Evolutionary conservation across 2,888 invertebrate genomes (phyloP).

Genomic region (Chrysina gloriosa): DNA sequence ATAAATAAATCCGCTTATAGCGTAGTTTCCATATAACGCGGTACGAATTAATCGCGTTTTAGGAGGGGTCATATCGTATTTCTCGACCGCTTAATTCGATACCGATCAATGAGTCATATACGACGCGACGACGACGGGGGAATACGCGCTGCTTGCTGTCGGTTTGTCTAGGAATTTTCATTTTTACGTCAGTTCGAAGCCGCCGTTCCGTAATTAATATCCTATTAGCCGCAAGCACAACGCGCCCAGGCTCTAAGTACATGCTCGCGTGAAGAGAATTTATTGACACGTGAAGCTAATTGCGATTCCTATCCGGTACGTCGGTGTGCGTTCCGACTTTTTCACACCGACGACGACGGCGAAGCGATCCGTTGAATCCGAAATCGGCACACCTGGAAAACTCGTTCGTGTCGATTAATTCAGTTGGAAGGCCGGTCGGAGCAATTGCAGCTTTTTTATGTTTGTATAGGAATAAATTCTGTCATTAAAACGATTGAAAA

Average conservation of each 20-base stretch:
- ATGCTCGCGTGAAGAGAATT: slow-evolving; percentile 35
- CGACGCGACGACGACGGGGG: too few species aligned
- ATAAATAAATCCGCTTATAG: too few species aligned
- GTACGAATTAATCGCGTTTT: too few species aligned
- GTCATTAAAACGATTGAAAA: too few species aligned
- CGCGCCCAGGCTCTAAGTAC: slow-evolving; percentile 20
- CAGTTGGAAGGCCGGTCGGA: too few species aligned
- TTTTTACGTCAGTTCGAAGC: slow-evolving; percentile 28
- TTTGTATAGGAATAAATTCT: too few species aligned
- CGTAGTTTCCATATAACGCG: too few species aligned
- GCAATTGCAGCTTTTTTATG: neutral
- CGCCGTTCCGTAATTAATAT: slow-evolving; percentile 33
- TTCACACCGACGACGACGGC: neutral
- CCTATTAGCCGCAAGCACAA: slow-evolving; percentile 26
- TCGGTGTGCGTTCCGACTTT: neutral
- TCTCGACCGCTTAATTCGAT: slow-evolving; percentile 20
- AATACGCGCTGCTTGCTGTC: too few species aligned
- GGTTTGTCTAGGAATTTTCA: slow-evolving; percentile 28
- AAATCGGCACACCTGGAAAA: slow-evolving; percentile 4
- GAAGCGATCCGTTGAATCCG: slow-evolving; percentile 1
- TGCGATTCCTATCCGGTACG: slow-evolving; percentile 20
- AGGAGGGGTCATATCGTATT: slow-evolving; percentile 19
- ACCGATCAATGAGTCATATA: slow-evolving; percentile 31
- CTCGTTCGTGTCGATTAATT: too few species aligned
- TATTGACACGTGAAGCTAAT: slow-evolving; percentile 36